Base-by-base conservation (phyloP, 2,113 vertebrate species). In the Dipodomys stephensi region DNA sequence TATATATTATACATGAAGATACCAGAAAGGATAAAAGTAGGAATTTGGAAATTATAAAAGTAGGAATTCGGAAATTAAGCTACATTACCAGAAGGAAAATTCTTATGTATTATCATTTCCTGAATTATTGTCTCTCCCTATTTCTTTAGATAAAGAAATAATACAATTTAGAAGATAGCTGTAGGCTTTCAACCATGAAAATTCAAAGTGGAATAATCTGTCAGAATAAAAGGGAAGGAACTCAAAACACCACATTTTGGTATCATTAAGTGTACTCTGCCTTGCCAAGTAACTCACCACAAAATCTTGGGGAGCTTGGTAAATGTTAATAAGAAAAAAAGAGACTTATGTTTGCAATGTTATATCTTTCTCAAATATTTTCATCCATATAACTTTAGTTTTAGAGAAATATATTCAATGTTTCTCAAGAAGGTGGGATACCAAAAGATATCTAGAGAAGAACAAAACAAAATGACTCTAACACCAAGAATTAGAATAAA, bases 381-480 rank as follows among this genome's bases (percentile, higher is more conserved):
- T 81, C 28, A 68, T 27, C 76, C 60, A n/a, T 15, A 19, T 8
- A 30, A 53, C 64, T 73, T 83, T 79, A 92, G 53, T 60, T 69
- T 28, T n/a, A 87, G 39, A 23, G 27, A 90, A 95, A 92, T 77
- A 27, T 8, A 57, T 60, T 22, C 20, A 46, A 79, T 83, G 9
- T 79, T 95, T 25, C 60, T n/a, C 30, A 46, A n/a, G 44, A 83
- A 64, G 22, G 1, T 20, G 20, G 49, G 35, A 28, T 44, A 39
- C 28, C 57, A 76, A 65, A 87, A 83, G 23, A 46, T 23, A 77
- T 44, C 19, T 30, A 46, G 90, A 11, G 67, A 72, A 93, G 92
- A 39, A 15, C 72, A 72, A 93, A 94, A 39, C 12, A 84, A 89
- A 90, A 90, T 25, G 77, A 73, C 32, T n/a, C 60, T 65, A 83